phyloP scores from a whole-genome alignment of 1,140 invertebrate genomes.

The Tetraneura akinire region DNA sequence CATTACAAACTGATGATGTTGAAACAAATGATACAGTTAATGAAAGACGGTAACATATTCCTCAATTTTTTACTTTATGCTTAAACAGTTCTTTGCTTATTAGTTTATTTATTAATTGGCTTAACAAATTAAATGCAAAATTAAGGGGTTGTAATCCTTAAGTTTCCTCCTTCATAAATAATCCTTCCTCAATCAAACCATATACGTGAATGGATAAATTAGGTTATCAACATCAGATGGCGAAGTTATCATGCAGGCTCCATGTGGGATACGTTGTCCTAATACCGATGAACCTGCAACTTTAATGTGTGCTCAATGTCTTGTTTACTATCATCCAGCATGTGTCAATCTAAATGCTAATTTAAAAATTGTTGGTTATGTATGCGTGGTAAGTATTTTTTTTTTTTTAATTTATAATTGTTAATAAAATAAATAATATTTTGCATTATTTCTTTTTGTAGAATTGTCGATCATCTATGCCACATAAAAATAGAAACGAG shows the following conservation, averaged over 20 bases:
- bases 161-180: constrained; percentile 40
- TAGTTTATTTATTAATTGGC: constrained; percentile 43
- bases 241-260: constrained; percentile 39
- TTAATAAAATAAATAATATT: not conserved
- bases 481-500: constrained; percentile 9
- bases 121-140: constrained; percentile 26
- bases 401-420: not conserved
- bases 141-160: constrained; percentile 48
- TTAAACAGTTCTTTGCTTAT: constrained; percentile 37
- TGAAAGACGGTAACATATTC: constrained; percentile 37
- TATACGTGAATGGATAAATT: constrained; percentile 50
- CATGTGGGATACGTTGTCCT: constrained; percentile 37
- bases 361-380: constrained; percentile 47
- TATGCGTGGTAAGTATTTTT: constrained; percentile 32
- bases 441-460: not conserved
- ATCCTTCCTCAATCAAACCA: constrained; percentile 48
- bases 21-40: not conserved
- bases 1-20: not conserved
- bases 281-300: constrained; percentile 38
- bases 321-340: constrained; percentile 45
- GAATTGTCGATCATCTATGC: constrained; percentile 37
- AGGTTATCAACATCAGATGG: constrained; percentile 49
- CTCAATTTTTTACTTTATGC: not conserved
- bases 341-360: constrained; percentile 48
- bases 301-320: constrained; percentile 44